Conservation (phyloP, 1,140 invertebrate species). For the Bombus affinis region DNA sequence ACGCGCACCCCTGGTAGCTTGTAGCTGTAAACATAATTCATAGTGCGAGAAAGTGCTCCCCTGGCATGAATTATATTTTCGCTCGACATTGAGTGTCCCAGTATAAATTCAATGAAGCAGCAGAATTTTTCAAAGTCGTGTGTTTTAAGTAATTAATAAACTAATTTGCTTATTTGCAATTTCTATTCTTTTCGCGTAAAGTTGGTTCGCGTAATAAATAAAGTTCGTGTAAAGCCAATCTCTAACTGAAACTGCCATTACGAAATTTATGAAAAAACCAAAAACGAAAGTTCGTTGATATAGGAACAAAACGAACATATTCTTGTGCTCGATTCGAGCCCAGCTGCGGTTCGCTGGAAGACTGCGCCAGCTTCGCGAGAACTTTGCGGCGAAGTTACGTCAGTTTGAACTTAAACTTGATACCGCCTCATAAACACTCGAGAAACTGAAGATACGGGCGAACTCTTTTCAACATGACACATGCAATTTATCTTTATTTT, state of each 20-base stretch:
- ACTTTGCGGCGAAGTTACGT: constrained; percentile 38
- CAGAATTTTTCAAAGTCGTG: not conserved
- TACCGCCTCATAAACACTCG: not conserved
- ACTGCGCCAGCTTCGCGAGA: not conserved
- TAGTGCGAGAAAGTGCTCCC: not conserved
- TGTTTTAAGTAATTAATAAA: not conserved
- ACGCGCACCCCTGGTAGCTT: not conserved
- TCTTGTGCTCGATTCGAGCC: not conserved
- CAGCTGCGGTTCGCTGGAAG: constrained; percentile 12
- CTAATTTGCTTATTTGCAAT: not conserved
- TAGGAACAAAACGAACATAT: too few relatives aligned
- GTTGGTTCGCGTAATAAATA: too few relatives aligned
- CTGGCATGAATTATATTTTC: constrained; percentile 9
- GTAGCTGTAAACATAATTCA: not conserved
- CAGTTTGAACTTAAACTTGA: not conserved
- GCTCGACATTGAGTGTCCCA: not conserved
- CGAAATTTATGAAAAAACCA: not conserved
- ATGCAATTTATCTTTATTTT: constrained; percentile 43
- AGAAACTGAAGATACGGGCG: constrained; percentile 8
- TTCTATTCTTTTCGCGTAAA: too few relatives aligned
- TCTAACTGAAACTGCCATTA: too few relatives aligned
- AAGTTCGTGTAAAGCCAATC: not conserved
- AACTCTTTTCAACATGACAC: not conserved
- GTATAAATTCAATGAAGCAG: not conserved
- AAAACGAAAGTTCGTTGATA: not conserved